phyloP scores from a whole-genome alignment of 2,113 vertebrate species.

The Oncorhynchus kisutch region DNA sequence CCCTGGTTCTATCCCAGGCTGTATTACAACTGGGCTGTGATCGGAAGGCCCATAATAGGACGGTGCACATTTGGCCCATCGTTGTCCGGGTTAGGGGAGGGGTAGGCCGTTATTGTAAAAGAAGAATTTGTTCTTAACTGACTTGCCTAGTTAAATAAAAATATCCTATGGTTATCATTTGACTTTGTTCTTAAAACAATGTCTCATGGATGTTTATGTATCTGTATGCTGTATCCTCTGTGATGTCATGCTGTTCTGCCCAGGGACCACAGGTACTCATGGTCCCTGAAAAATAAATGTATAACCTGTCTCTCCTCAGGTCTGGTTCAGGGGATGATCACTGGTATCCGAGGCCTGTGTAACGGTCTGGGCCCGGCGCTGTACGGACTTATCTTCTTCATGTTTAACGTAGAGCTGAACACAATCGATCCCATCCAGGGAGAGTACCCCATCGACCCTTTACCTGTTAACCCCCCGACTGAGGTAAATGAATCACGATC shows the following conservation, averaged over 20 bases:
- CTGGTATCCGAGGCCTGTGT: constrained; percentile 91
- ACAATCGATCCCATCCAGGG: constrained; percentile 78
- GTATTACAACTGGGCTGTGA: no score
- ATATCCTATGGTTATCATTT: background rate
- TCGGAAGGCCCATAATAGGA: no score
- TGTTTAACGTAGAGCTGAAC: constrained; percentile 89
- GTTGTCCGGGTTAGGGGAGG: no score
- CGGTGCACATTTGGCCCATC: no score
- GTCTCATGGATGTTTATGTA: background rate
- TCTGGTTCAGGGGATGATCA: constrained; percentile 94
- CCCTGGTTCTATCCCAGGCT: no score
- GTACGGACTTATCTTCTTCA: constrained; percentile 93
- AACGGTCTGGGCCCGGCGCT: constrained; percentile 94
- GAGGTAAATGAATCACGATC: constrained; percentile 17
- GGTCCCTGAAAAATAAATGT: background rate
- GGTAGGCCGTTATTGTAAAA: no score
- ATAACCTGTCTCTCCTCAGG: constrained; percentile 65
- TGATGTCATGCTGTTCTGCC: background rate
- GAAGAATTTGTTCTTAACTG: no score
- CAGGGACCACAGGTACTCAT: background rate
- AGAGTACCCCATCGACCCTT: constrained; percentile 61
- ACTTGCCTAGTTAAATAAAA: no score
- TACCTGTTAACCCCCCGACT: constrained; percentile 66
- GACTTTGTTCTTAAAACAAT: background rate
- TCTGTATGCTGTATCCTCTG: background rate